Conservation (phyloP, 2,888 invertebrate species). For the Plusia festucae region DNA sequence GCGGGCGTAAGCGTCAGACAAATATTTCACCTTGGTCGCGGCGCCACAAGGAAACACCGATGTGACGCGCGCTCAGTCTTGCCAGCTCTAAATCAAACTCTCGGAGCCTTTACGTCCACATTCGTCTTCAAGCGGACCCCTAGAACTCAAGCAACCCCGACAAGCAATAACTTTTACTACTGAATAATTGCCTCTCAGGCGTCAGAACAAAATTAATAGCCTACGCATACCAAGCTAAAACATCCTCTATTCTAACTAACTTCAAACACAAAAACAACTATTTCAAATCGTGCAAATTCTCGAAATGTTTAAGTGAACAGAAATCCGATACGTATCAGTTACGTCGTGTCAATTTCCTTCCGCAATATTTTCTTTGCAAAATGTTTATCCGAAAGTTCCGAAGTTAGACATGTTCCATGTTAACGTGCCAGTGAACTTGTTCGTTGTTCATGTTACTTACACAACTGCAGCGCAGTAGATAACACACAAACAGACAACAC, state of each 20-base stretch:
- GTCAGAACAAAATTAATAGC: conserved; percentile 48
- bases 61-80: conserved; percentile 54
- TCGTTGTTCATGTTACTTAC: conserved; percentile 69
- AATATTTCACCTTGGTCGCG: conserved; percentile 82
- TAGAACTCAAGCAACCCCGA: conserved; percentile 48
- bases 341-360: conserved; percentile 41
- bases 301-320: conserved; percentile 31
- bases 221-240: conserved; percentile 19
- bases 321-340: conserved; percentile 46
- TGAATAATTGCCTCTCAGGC: conserved; percentile 61
- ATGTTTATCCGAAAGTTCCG: conserved; percentile 61
- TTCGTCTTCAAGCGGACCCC: conserved; percentile 56
- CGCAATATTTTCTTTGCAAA: conserved; percentile 53
- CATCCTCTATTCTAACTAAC: conserved; percentile 10
- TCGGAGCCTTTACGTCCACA: conserved; percentile 45
- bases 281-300: conserved; percentile 20
- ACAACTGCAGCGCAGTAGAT: conserved; percentile 74
- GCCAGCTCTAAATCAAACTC: conserved; percentile 63
- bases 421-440: conserved; percentile 81
- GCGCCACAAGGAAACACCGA: conserved; percentile 69
- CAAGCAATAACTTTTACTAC: conserved; percentile 64
- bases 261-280: conserved; percentile 34
- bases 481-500: conserved; percentile 66
- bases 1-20: conserved; percentile 73
- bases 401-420: conserved; percentile 65